Evolutionary conservation across 2,888 invertebrate genomes (phyloP), one percentile per base, ranked within the genome.

Genomic region (Leptarthrus brevirostris): DNA sequence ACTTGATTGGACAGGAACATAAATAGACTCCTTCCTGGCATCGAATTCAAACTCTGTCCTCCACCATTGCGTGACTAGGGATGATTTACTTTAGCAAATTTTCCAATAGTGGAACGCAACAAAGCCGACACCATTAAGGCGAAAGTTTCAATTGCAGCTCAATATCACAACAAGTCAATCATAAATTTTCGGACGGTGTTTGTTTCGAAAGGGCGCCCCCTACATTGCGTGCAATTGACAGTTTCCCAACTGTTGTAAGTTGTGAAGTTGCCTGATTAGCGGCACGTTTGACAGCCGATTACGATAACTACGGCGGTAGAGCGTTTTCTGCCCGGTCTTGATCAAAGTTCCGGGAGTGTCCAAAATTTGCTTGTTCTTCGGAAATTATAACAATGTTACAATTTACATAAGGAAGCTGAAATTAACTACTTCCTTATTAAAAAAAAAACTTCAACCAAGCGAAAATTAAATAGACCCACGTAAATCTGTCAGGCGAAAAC

Each of bases 11-110:
- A 40, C 58, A 58, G 6, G 58, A n/a, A 34, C 58, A 18, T 16
- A 58, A 49, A 49, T 16, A 14, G 8, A 18, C 58, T 18, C 20
- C 16, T 58, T 12, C 3, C 5, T 22, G 18, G 34, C 18, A 20
- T 34, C 30, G n/a, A 56, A n/a, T n/a, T n/a, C n/a, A n/a, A n/a
- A 24, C 34, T 58, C 18, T 58, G 36, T 34, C 56, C 58, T 26
- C 16, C 12, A 40, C 10, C 1, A 20, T 58, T 58, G 58, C 58
- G 58, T 58, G 58, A 58, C 58, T 36, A 58, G 20, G 26, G 36
- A 58, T 36, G 36, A 58, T 58, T 58, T 58, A 36, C 58, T 18
- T 58, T 40, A 40, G 8, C 3, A 3, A 36, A 34, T 20, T 34
- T 58, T 58, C 30, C 34, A 40, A 40, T 40, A 0, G n/a, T 1